Evolutionary conservation across 2,113 vertebrate genomes (phyloP), one percentile per base, ranked within the genome.

Genomic region (Reinhardtius hippoglossoides): DNA sequence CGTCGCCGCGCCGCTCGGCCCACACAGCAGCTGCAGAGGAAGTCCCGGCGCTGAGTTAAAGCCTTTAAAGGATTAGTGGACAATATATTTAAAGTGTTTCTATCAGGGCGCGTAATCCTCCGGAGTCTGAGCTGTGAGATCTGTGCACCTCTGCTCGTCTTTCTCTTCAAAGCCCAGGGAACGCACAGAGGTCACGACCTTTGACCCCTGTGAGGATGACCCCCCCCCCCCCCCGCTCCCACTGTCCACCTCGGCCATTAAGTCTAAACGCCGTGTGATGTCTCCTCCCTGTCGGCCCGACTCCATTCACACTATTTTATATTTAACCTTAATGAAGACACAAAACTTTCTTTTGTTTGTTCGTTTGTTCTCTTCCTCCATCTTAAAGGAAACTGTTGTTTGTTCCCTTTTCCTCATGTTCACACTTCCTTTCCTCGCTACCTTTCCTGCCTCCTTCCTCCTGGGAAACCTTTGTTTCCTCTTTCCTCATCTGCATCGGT

Each of bases 81-180:
- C 74, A 14, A 18, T 24, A 1, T 6, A 46, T 54, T 52, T 40
- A 24, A 64, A 67, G 68, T 76, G 63, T 71, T 71, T 78, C 74
- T 71, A 57, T 21, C 50, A 54, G 50, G 14, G 50, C 50, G 3
- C 16, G 15, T 50, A 50, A 50, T 50, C 46, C 18, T 18, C 44
- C 15, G 1, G 5, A 50, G 48, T 20, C 48, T 50, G 48, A 50
- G 16, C 48, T 20, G 5, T 50, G 48, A 50, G 46, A 50, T 76
- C 50, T 71, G 72, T 4, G 70, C 80, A n/a, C 40, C 74, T 54
- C 68, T 31, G 57, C 52, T 63, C 31, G 0, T 61, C 70, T 80
- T 81, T 64, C 63, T 55, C 78, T 78, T 86, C 75, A 87, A 83
- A 85, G 71, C 24, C 16, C 55, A 1, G 72, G 55, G 50, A 59